These are phyloP conservation scores for Syndactyla subalaris DNA, from an alignment of 2,797 vertebrate genomes.

Conservation along the genomic window DNA sequence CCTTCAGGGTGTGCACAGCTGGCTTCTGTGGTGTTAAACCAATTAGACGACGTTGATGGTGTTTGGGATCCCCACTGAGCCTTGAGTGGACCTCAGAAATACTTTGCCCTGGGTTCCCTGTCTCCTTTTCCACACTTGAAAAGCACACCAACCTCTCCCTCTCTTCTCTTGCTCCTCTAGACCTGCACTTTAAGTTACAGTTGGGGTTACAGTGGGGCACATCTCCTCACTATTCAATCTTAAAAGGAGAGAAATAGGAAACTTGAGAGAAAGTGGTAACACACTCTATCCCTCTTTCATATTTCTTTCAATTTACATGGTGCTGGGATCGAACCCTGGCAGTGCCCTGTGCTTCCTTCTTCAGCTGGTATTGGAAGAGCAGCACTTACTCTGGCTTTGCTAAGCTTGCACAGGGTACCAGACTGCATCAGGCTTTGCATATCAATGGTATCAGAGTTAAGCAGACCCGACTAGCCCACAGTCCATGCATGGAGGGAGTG, in stretches of 20 bases:
- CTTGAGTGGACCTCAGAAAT: neutral
- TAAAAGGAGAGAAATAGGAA: neutral
- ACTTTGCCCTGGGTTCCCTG: neutral
- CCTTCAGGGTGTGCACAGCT: neutral
- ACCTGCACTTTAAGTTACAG: neutral
- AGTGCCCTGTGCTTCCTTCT: neutral
- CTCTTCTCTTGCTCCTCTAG: neutral
- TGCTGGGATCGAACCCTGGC: neutral
- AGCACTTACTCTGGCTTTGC: neutral
- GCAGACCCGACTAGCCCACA: neutral
- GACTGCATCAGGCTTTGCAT: neutral
- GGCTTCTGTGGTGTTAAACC: neutral
- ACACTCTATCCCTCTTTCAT: neutral
- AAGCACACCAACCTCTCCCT: neutral
- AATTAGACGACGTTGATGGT: neutral
- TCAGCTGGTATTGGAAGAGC: neutral
- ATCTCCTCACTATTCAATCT: neutral
- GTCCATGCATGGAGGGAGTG: neutral
- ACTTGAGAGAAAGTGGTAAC: neutral
- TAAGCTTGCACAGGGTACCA: neutral
- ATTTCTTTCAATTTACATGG: neutral
- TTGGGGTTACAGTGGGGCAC: neutral
- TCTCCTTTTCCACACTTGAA: neutral
- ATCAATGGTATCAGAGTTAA: neutral
- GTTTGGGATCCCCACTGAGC: neutral